Conservation (phyloP, 1,140 invertebrate genomes). For the Hylyphantes graminicola region DNA sequence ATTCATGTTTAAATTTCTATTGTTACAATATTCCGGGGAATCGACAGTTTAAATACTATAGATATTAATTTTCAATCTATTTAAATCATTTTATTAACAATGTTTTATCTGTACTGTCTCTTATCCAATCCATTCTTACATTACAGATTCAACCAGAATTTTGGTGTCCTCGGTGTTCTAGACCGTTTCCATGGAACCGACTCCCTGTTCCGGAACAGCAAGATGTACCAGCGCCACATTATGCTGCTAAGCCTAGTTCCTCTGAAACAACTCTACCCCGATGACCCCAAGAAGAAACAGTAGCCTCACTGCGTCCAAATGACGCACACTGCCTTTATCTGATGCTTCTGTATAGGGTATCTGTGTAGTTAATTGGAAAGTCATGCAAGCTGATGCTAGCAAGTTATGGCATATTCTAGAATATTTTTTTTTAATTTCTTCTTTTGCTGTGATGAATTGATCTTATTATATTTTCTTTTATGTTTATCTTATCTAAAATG, state of each 20-base stretch:
- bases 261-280: conserved; percentile 80
- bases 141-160: conserved; percentile 86
- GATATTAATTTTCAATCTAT: no score
- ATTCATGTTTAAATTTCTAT: no score
- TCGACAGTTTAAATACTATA: no score
- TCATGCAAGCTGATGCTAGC: neutral
- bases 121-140: neutral
- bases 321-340: neutral
- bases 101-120: no score
- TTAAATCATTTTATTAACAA: no score
- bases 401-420: neutral
- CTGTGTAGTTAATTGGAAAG: neutral
- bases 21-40: no score
- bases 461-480: no score
- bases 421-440: no score
- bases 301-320: neutral
- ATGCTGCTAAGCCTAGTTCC: conserved; percentile 85
- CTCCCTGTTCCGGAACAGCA: conserved; percentile 78
- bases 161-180: conserved; percentile 84
- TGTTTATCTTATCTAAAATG: no score
- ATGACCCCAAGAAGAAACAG: conserved; percentile 65
- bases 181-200: conserved; percentile 89
- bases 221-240: conserved; percentile 79
- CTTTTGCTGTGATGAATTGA: no score
- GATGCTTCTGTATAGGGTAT: neutral